Conservation (phyloP, 2,797 vertebrate genomes). For the Siniperca scherzeri region DNA sequence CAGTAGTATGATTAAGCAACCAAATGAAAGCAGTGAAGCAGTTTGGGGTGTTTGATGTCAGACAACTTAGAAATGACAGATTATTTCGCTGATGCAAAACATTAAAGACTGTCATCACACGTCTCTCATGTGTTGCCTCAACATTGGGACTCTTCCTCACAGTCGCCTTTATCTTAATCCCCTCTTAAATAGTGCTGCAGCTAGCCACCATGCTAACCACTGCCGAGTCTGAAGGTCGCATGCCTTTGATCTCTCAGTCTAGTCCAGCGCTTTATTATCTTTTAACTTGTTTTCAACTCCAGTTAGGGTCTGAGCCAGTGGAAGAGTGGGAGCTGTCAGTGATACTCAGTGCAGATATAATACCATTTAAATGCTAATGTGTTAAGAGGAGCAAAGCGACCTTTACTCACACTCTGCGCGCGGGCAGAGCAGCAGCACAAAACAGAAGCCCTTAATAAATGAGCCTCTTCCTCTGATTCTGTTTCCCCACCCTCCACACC, state of each 20-base stretch:
- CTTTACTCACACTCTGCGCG: slow-evolving; percentile 74
- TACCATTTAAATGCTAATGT: slow-evolving; percentile 88
- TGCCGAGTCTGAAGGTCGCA: slow-evolving; percentile 76
- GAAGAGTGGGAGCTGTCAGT: slow-evolving; percentile 77
- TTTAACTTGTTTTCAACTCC: slow-evolving; percentile 82
- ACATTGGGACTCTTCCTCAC: slow-evolving; percentile 11
- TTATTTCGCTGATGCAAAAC: slow-evolving; percentile 32
- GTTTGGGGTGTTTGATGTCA: slow-evolving; percentile 22
- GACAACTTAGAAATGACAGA: slow-evolving; percentile 9
- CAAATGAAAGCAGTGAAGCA: not conserved
- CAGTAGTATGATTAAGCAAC: not conserved
- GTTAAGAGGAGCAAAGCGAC: slow-evolving; percentile 83
- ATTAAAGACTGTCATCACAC: slow-evolving; percentile 11
- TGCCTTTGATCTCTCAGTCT: slow-evolving; percentile 67
- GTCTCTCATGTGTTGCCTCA: slow-evolving; percentile 39
- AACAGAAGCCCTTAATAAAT: slow-evolving; percentile 73
- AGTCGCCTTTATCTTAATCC: slow-evolving; percentile 37
- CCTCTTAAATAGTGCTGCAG: slow-evolving; percentile 32
- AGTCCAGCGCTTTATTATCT: slow-evolving; percentile 75
- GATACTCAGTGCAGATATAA: slow-evolving; percentile 79
- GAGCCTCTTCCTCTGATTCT: slow-evolving; percentile 70
- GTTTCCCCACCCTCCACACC: slow-evolving; percentile 37
- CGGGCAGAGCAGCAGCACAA: slow-evolving; percentile 47
- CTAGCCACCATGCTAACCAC: slow-evolving; percentile 28
- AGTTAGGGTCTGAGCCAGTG: slow-evolving; percentile 65